Percentiles rank a stretch among this genome's conserved stretches.
phyloP scores from a whole-genome alignment of 2,113 vertebrate species.

The Mormoops blainvillei region DNA sequence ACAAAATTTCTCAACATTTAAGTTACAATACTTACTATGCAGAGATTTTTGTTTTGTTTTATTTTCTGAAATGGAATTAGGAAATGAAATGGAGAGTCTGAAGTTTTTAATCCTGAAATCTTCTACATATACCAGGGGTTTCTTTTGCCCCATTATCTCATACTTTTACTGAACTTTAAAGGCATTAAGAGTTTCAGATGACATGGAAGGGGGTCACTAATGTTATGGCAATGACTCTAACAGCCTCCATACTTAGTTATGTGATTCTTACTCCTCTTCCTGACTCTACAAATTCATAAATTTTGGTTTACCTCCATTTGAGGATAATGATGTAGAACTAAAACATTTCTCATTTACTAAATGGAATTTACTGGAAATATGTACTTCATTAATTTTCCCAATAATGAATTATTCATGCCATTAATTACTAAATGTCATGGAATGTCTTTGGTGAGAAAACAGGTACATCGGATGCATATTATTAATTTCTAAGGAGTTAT shows the following conservation, averaged over 20 bases:
- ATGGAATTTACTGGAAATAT: constrained; percentile 42
- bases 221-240: neutral
- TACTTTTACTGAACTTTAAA: neutral
- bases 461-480: neutral
- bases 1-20: neutral
- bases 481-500: neutral
- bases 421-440: constrained; percentile 27
- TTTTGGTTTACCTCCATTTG: neutral
- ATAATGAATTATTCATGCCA: constrained; percentile 36
- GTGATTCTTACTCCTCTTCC: neutral
- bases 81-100: neutral
- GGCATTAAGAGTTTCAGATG: neutral
- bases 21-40: neutral
- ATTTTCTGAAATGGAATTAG: neutral
- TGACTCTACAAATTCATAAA: neutral
- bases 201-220: neutral
- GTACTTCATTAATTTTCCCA: constrained; percentile 51
- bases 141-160: neutral
- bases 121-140: neutral
- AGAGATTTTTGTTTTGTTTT: neutral
- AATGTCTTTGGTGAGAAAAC: constrained; percentile 21
- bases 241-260: neutral
- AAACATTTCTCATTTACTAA: constrained; percentile 57
- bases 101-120: neutral
- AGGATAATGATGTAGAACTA: constrained; percentile 52